Evolutionary conservation across 2,888 invertebrate species (phyloP).

Genomic region (Lasioglossum oenotherae): DNA sequence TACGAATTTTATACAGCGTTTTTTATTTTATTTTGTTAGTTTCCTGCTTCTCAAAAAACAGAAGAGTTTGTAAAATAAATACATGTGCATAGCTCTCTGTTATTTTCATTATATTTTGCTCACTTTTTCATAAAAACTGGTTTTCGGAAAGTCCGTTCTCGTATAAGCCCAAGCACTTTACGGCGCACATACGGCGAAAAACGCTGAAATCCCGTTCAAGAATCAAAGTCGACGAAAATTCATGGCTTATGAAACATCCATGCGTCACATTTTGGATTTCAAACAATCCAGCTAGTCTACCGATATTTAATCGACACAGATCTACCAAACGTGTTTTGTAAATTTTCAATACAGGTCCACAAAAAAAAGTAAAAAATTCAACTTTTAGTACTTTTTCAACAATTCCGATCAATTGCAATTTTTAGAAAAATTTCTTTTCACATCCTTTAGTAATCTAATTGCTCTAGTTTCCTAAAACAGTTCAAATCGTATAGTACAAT

Average conservation of each 20-base stretch:
- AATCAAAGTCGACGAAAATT: not conserved
- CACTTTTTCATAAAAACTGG: not conserved
- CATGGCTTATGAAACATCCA: not conserved
- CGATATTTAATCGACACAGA: too few relatives aligned
- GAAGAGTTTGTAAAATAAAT: not conserved
- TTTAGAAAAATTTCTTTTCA: too few relatives aligned
- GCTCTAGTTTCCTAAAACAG: too few relatives aligned
- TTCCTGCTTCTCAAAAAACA: not conserved
- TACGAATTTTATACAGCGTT: not conserved
- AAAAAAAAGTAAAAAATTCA: too few relatives aligned
- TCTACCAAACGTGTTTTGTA: too few relatives aligned
- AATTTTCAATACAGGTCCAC: too few relatives aligned
- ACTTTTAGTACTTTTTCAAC: too few relatives aligned
- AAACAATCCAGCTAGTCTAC: not conserved
- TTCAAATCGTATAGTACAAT: too few relatives aligned
- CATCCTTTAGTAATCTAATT: too few relatives aligned
- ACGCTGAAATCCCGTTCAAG: not conserved
- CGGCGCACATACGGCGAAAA: not conserved
- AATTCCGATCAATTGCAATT: too few relatives aligned
- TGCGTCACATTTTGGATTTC: not conserved
- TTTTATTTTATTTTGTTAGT: not conserved
- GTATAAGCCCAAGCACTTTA: not conserved
- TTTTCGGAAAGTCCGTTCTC: not conserved
- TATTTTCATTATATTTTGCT: not conserved
- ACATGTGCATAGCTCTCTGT: not conserved